phyloP scores from a whole-genome alignment of 2,113 vertebrate genomes.

The Dromas ardeola region DNA sequence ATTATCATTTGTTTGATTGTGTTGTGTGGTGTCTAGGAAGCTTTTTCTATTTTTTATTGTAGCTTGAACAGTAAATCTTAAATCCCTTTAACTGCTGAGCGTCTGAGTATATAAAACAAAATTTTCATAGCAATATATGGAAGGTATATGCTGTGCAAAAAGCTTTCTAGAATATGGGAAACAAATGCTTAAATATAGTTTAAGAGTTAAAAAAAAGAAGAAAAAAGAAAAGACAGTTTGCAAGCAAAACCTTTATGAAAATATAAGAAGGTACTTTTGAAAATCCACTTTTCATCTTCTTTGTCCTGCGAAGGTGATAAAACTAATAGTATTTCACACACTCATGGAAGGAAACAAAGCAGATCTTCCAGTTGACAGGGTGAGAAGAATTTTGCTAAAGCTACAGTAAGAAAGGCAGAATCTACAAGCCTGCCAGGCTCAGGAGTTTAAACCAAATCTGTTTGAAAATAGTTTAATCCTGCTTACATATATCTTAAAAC shows the following conservation, averaged over 20 bases:
- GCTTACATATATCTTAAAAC: neutral
- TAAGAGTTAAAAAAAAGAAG: neutral
- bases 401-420: neutral
- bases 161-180: neutral
- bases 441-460: neutral
- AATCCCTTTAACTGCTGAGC: neutral
- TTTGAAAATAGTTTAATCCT: neutral
- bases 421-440: neutral
- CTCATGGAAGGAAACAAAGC: neutral
- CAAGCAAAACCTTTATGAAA: neutral
- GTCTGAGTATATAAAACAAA: neutral
- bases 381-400: conserved; percentile 31
- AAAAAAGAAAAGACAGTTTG: neutral
- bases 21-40: neutral
- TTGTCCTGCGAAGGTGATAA: neutral
- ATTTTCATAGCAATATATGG: neutral
- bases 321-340: neutral
- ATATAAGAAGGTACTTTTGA: neutral
- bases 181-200: neutral
- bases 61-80: neutral
- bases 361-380: neutral
- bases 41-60: neutral
- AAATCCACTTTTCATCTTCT: neutral
- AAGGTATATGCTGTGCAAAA: neutral
- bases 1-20: neutral